Evolutionary conservation across 2,113 vertebrate genomes (phyloP).

Genomic region (Phalacrocorax carbo): DNA sequence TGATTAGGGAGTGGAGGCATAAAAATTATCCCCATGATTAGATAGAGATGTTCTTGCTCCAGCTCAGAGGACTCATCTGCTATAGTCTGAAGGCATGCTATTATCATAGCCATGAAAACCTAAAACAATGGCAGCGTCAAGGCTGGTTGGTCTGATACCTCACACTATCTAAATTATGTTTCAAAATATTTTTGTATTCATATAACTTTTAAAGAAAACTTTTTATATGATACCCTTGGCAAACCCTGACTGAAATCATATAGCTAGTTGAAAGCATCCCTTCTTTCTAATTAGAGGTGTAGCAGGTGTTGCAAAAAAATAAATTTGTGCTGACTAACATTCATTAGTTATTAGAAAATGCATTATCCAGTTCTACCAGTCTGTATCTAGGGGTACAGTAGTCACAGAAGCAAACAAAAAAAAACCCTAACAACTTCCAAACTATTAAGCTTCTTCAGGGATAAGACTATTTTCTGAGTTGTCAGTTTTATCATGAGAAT

Average conservation of each 20-base stretch:
- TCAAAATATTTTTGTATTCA: neutral
- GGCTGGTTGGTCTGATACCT: neutral
- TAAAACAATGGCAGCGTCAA: neutral
- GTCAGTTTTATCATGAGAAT: conserved; percentile 9
- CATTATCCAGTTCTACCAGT: neutral
- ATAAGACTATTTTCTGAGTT: neutral
- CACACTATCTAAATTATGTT: neutral
- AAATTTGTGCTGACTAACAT: neutral
- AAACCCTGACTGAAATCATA: neutral
- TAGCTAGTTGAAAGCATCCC: neutral
- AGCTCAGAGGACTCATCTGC: neutral
- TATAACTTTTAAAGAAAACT: neutral
- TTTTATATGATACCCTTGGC: neutral
- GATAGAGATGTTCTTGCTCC: neutral
- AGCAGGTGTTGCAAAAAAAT: neutral
- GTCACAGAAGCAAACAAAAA: neutral
- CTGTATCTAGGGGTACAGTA: neutral
- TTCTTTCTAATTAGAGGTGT: neutral
- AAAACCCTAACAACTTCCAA: neutral
- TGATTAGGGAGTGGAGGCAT: neutral
- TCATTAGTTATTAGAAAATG: neutral
- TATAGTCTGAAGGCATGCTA: neutral
- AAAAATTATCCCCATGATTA: neutral
- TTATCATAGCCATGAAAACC: neutral
- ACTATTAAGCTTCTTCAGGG: neutral